These are phyloP conservation scores for Troides aeacus DNA, from an alignment of 2,888 invertebrate species.

Conservation along the genomic window DNA sequence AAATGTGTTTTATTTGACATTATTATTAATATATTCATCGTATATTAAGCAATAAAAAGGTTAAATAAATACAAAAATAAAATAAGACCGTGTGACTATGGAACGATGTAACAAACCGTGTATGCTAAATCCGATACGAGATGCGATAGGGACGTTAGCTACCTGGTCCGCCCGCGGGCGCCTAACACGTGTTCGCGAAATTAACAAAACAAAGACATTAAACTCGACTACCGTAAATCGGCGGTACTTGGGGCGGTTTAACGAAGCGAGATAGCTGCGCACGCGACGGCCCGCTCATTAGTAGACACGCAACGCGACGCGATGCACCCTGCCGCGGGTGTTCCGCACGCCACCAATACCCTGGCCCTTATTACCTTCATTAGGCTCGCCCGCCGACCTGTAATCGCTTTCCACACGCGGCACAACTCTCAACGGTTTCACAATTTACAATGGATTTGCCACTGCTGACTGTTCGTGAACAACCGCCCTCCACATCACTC, in stretches of 20 bases:
- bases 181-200: conserved; percentile 44
- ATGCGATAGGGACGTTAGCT: conserved; percentile 10
- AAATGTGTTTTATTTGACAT: no score
- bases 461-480: conserved; percentile 20
- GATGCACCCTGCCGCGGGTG: conserved; percentile 33
- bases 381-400: conserved; percentile 55
- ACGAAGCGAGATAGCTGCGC: conserved; percentile 65
- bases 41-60: no score
- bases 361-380: conserved; percentile 51
- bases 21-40: no score
- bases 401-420: conserved; percentile 57
- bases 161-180: conserved; percentile 34
- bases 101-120: neutral
- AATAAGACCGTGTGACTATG: neutral
- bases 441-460: conserved; percentile 20
- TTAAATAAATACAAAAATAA: neutral
- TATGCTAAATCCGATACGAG: conserved; percentile 10
- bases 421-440: conserved; percentile 21
- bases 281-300: conserved; percentile 72
- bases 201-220: conserved; percentile 52
- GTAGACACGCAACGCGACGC: conserved; percentile 61
- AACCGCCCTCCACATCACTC: conserved; percentile 1
- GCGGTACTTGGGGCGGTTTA: conserved; percentile 61
- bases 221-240: conserved; percentile 35
- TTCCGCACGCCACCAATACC: conserved; percentile 43